Evolutionary conservation across 2,888 invertebrate genomes (phyloP).

Genomic region (Orchesella flavescens): DNA sequence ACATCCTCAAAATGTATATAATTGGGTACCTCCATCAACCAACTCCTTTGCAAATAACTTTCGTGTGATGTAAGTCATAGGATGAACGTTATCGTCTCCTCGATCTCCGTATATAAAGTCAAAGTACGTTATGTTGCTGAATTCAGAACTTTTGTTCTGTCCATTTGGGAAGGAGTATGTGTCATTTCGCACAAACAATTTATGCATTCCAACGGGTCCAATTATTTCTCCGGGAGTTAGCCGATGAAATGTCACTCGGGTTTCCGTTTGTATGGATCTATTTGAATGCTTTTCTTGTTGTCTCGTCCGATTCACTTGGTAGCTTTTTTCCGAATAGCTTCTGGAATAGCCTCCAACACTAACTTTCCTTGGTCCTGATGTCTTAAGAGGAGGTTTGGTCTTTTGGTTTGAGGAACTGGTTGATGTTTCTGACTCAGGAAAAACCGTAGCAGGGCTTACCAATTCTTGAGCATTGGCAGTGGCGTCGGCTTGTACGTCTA

Average conservation of each 20-base stretch:
- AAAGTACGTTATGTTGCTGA: conserved; percentile 69
- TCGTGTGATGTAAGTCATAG: conserved; percentile 58
- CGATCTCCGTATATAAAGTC: conserved; percentile 59
- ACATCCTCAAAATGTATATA: background rate
- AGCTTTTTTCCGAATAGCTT: conserved; percentile 68
- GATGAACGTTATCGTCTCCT: conserved; percentile 68
- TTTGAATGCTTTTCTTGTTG: conserved; percentile 67
- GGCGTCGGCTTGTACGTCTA: no score
- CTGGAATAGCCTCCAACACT: conserved; percentile 69
- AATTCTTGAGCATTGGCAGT: no score
- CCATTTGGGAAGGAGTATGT: conserved; percentile 66
- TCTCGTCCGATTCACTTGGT: conserved; percentile 67
- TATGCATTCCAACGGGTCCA: conserved; percentile 64
- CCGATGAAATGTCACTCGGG: conserved; percentile 67
- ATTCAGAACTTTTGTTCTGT: conserved; percentile 58
- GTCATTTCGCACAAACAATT: conserved; percentile 64
- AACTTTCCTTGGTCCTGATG: conserved; percentile 38
- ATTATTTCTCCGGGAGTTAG: conserved; percentile 52
- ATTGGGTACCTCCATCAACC: conserved; percentile 46
- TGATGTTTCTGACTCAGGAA: background rate
- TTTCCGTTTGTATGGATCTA: conserved; percentile 67
- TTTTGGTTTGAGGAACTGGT: background rate
- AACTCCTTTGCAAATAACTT: conserved; percentile 36
- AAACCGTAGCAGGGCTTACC: no score
- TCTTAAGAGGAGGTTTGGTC: background rate